Percentiles rank a stretch among this genome's conserved stretches.
phyloP scores from a whole-genome alignment of 2,888 invertebrate species.

The Miltochrista miniata region DNA sequence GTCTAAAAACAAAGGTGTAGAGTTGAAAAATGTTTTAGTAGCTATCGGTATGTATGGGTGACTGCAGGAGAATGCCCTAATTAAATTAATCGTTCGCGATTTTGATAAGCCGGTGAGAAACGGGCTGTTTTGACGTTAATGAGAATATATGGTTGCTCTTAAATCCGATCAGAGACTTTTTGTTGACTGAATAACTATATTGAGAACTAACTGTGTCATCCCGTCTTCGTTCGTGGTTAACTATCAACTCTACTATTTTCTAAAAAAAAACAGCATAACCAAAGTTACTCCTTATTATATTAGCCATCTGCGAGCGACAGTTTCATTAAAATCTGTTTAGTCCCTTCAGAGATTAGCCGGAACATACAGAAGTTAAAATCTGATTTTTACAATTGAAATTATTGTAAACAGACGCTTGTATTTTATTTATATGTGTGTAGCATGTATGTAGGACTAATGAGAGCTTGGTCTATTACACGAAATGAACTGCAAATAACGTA shows the following conservation, averaged over 20 bases:
- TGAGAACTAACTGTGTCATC: too few species aligned
- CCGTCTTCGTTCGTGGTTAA: too few species aligned
- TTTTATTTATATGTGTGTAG: too few species aligned
- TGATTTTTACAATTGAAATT: too few species aligned
- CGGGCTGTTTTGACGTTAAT: conserved; percentile 67
- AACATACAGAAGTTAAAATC: too few species aligned
- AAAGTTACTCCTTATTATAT: too few species aligned
- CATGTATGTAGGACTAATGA: conserved; percentile 11
- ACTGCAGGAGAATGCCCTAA: conserved; percentile 73
- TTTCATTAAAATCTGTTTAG: too few species aligned
- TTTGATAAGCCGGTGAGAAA: conserved; percentile 66
- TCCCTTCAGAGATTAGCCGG: too few species aligned
- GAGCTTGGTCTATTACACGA: conserved; percentile 2
- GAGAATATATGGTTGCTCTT: conserved; percentile 61
- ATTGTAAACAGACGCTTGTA: too few species aligned
- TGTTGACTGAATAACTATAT: conserved; percentile 21
- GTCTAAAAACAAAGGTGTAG: conserved; percentile 50
- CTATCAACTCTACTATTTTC: too few species aligned
- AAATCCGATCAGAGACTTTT: conserved; percentile 11
- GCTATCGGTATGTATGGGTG: conserved; percentile 63
- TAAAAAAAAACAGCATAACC: too few species aligned
- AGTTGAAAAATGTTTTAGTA: conserved; percentile 62
- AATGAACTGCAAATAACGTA: background rate
- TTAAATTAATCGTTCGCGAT: conserved; percentile 76
- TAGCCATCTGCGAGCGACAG: too few species aligned